Evolutionary conservation across 2,797 vertebrate species (phyloP).

Genomic region (Leontocebus nigricollis): DNA sequence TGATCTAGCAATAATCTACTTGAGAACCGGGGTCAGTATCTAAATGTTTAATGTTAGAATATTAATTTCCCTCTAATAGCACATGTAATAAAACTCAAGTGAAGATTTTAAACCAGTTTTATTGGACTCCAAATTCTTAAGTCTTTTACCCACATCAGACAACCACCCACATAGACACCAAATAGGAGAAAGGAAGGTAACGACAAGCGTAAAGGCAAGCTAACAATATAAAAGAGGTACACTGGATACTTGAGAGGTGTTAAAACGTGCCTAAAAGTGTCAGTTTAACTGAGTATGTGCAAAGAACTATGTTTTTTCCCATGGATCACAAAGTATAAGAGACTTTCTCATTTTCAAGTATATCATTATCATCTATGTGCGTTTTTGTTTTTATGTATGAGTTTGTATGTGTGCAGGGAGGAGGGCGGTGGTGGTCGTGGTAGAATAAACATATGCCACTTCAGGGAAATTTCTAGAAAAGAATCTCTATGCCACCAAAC

Average conservation of each 20-base stretch:
- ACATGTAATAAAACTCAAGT: neutral
- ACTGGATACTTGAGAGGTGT: neutral
- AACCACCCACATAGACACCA: neutral
- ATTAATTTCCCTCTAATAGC: neutral
- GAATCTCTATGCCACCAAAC: neutral
- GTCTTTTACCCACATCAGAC: neutral
- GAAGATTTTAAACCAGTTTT: neutral
- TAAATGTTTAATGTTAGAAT: neutral
- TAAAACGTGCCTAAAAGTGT: neutral
- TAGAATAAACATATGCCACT: neutral
- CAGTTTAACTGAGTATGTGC: neutral
- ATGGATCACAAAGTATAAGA: neutral
- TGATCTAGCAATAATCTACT: neutral
- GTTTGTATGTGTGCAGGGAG: no score
- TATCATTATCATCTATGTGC: neutral
- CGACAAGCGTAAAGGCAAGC: neutral
- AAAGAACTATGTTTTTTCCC: neutral
- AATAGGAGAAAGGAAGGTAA: neutral
- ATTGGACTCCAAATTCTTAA: neutral
- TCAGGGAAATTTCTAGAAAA: constrained; percentile 13
- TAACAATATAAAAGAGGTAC: neutral
- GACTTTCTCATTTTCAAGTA: neutral
- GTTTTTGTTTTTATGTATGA: neutral
- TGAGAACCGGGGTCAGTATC: neutral
- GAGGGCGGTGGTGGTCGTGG: neutral